Base-by-base conservation (phyloP, 2,888 invertebrate genomes). In the Oligia strigilis region DNA sequence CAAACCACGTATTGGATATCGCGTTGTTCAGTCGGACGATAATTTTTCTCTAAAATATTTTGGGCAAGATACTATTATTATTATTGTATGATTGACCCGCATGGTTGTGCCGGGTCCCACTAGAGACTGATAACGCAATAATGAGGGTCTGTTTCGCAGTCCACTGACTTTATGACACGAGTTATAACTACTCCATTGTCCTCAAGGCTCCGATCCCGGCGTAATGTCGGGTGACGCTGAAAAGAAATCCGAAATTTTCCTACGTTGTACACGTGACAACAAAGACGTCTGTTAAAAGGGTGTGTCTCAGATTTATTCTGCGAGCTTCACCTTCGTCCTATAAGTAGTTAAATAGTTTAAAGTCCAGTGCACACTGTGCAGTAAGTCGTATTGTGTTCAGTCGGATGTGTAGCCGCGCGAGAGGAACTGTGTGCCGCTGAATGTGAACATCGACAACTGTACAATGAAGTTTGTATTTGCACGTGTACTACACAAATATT, bases 61-160 rank as follows among this genome's bases (percentile, higher is more conserved):
- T 81, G 43, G 46, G 19, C 6, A 73, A 67, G 66, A 58, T 58
- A 52, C 75, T 81, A 82, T 86, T 78, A 77, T 75, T 75, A 75
- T 64, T 71, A 86, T 88, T 88, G 83, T 88, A 55, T 86, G 78
- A 80, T 90, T 89, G 88, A 88, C 87, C 90, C 90, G 89, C 84
- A 86, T 88, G 73, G 74, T 79, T 65, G 73, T 77, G 62, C 75
- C 46, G 78, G 74, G 72, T 75, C 60, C 79, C 83, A 75, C 87
- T 83, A 73, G 62, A 85, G 76, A 82, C 89, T 88, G 92, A 92
- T 92, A 92, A 90, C 89, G 86, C 78, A 88, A 86, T 90, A 90
- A 87, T 87, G 88, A 87, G 87, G 88, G 90, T 86, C 86, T 85
- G 82, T 87, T 85, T 91, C 79, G 81, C 85, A 85, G 84, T 85